A percentile compares a stretch with the other conserved stretches of the same genome.
These are phyloP conservation scores for Temnothorax ravouxi DNA, from an alignment of 2,888 invertebrate species.

Conservation along the genomic window DNA sequence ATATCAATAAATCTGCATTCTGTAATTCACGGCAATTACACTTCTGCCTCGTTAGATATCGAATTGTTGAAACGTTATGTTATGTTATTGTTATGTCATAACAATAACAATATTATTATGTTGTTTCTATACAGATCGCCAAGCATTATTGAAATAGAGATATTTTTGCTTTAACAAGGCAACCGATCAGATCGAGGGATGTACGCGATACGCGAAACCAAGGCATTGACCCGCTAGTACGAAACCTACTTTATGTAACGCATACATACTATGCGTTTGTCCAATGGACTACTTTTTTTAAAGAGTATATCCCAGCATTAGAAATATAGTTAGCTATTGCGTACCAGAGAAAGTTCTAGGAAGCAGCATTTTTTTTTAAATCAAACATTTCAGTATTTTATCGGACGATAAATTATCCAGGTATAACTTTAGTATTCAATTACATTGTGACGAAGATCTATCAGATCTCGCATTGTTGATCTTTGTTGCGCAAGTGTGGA, in stretches of 20 bases:
- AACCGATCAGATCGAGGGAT: constrained; percentile 2
- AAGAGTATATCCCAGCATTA: constrained; percentile 26
- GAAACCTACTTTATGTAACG: constrained; percentile 48
- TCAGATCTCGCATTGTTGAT: neutral
- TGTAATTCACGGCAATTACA: neutral
- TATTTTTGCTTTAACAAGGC: neutral
- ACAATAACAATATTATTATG: no score
- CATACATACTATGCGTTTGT: constrained; percentile 24
- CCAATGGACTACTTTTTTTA: constrained; percentile 28
- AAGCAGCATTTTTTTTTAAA: neutral
- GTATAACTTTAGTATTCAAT: neutral
- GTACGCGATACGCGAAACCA: constrained; percentile 29
- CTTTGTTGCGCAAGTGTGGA: neutral
- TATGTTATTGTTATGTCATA: no score
- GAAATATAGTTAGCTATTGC: neutral
- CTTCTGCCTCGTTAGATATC: neutral
- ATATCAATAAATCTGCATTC: neutral
- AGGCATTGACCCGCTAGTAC: constrained; percentile 26
- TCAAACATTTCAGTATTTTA: neutral
- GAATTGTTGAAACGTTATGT: neutral
- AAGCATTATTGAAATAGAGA: neutral
- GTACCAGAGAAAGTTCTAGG: neutral
- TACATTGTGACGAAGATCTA: neutral
- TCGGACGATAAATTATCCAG: neutral
- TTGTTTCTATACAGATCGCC: neutral